These are phyloP conservation scores for Montipora capitata DNA, from an alignment of 92 coral and sea anemone genomes.

Conservation along the genomic window DNA sequence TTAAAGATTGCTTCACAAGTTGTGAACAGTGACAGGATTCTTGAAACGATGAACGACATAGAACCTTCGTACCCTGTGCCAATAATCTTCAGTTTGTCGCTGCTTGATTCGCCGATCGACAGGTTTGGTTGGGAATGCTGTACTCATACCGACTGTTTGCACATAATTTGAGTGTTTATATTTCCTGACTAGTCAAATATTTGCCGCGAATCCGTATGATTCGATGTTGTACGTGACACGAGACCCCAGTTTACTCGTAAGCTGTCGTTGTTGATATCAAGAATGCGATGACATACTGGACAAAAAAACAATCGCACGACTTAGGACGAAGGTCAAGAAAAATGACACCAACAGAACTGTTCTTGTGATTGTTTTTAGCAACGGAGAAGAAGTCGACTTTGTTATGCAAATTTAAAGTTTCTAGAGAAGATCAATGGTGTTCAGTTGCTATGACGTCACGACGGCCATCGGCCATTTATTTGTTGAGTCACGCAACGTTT, in stretches of 20 bases:
- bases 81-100: constrained; percentile 80
- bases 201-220: not conserved
- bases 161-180: constrained; percentile 25
- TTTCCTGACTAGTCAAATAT: constrained; percentile 15
- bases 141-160: constrained; percentile 28
- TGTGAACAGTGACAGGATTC: too few species aligned
- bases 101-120: constrained; percentile 74
- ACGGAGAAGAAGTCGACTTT: constrained; percentile 16
- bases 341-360: not conserved
- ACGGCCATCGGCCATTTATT: too few species aligned
- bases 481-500: too few species aligned
- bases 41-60: not conserved
- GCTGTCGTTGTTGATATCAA: not conserved
- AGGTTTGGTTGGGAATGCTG: constrained; percentile 36
- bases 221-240: not conserved
- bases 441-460: too few species aligned
- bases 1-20: too few species aligned
- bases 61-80: constrained; percentile 67
- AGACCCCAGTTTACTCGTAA: not conserved
- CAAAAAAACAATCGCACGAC: not conserved
- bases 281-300: not conserved
- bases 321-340: not conserved
- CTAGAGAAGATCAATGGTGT: too few species aligned
- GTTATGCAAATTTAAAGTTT: constrained; percentile 30
- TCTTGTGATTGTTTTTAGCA: constrained; percentile 36